Conservation (phyloP, 2,888 invertebrate species). For the Eupeodes latifasciatus region DNA sequence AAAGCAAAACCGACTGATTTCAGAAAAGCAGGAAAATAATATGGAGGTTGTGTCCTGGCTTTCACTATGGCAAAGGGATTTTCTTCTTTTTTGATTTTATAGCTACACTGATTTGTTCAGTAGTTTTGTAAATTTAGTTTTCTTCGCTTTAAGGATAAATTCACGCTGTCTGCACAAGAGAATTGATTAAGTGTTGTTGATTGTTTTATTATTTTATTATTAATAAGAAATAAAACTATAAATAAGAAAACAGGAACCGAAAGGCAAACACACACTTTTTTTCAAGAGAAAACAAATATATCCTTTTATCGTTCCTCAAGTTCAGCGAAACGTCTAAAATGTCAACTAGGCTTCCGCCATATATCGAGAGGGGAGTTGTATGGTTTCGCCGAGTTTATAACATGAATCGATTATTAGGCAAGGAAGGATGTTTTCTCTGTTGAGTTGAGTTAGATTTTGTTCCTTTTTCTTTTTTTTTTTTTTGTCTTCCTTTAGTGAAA, state of each 20-base stretch:
- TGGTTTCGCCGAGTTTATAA: slow-evolving; percentile 74
- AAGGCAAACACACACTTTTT: slow-evolving; percentile 56
- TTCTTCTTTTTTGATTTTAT: slow-evolving; percentile 19
- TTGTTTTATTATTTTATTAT: neutral
- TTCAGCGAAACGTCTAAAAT: slow-evolving; percentile 75
- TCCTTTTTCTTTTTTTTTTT: neutral
- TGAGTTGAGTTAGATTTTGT: neutral
- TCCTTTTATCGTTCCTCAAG: slow-evolving; percentile 67
- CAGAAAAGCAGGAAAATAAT: slow-evolving; percentile 51
- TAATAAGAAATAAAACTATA: slow-evolving; percentile 53
- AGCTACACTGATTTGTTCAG: neutral
- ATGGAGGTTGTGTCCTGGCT: slow-evolving; percentile 64
- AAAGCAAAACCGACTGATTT: neutral
- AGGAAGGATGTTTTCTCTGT: slow-evolving; percentile 54
- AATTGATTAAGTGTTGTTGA: neutral
- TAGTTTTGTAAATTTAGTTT: neutral
- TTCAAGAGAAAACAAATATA: slow-evolving; percentile 53
- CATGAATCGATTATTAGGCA: slow-evolving; percentile 72
- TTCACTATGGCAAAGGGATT: slow-evolving; percentile 44
- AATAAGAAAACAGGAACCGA: slow-evolving; percentile 73
- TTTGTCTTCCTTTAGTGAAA: neutral
- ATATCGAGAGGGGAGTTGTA: slow-evolving; percentile 58
- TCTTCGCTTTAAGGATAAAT: neutral
- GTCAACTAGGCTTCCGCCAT: slow-evolving; percentile 66
- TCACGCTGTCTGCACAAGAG: neutral